Base-by-base conservation (phyloP, 37 sponge, comb jelly and placozoan genomes). In the Hexactinellida sp. region DNA sequence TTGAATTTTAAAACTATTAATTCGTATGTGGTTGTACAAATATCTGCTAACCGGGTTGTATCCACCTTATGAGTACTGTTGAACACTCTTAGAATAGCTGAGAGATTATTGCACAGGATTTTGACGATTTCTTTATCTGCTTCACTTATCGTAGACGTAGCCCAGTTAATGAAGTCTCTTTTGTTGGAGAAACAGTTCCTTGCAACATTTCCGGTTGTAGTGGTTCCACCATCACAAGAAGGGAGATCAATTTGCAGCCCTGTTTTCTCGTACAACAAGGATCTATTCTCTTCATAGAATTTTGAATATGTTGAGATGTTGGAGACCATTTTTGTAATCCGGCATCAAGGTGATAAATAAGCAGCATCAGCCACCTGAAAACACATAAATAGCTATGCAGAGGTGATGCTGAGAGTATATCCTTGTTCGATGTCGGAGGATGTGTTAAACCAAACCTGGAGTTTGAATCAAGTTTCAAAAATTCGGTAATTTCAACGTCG, bases 171-270 rank as follows among this genome's bases (percentile, higher is more conserved):
- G 47, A 41, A 41, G 47, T 41, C 13, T 5, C 13, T 5, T 41
- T 41, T 41, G 13, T 41, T 41, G 5, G 13, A 41, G 13, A 41
- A 41, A 41, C 47, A 41, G 10, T 41, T n/a, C n/a, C 47, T 5
- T 13, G 47, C 47, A 16, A 41, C 47, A 41, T 41, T 41, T 63
- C 76, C 76, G 76, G 76, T 63, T 10, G 76, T 63, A 25, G 76
- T 63, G 13, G 76, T 63, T n/a, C 76, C 76, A 21, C 76, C 76
- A 63, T 63, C 76, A 25, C 76, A 63, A n/a, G 76, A 63, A n/a
- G 34, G 76, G 30, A 32, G 76, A 63, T 63, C 25, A n/a, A 63
- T 63, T 63, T 63, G 21, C 21, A 47, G 52, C 16, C 52, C 52
- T 47, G 52, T 47, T 9, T 47, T 47, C 52, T 47, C 52, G 52